Base-by-base conservation (phyloP, 2,113 vertebrate genomes). In the Chamaea fasciata region DNA sequence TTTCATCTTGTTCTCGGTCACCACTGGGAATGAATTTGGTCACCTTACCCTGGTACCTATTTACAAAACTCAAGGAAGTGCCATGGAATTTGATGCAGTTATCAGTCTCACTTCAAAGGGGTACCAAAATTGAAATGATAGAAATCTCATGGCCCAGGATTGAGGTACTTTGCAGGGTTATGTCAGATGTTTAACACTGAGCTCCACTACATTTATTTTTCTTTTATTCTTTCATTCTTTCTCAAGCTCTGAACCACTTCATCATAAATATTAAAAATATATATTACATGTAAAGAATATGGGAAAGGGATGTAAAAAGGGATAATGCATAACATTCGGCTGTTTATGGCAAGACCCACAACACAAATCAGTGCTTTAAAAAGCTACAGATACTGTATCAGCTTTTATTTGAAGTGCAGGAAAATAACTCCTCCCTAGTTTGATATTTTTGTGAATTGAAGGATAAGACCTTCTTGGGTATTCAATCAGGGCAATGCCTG, bases 1-100 rank as follows among this genome's bases (percentile, higher is more conserved):
- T 91, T 94, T 83, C 74, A 69, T 92, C 85, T 95, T 92, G 71
- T 77, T 41, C 67, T 68, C 44, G 33, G 73, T 86, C 87, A 92
- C 27, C 23, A 37, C 22, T 50, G 50, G 50, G 70, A 84, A 94
- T 89, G 46, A 83, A 92, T 87, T 80, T 83, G 41, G 50, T 84
- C 88, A 77, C 42, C 50, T 89, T 90, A 39, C 69, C 35, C 35
- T 77, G 39, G 16, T 57, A 56, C 26, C 26, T 76, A 64, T 89
- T 90, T 90, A 85, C 30, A 74, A 83, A 94, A 71, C 35, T 63
- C 57, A 75, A 3, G 6, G 52, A 83, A 92, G 44, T 79, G 23
- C 7, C 37, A 47, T 28, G 37, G 70, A 79, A 88, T 69, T 83
- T 85, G 60, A 70, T 52, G 20, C 26, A 71, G 37, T 81, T 90